Evolutionary conservation across 2,797 vertebrate species (phyloP), one percentile per base, ranked within the genome.

Genomic region (Ammospiza maritima): DNA sequence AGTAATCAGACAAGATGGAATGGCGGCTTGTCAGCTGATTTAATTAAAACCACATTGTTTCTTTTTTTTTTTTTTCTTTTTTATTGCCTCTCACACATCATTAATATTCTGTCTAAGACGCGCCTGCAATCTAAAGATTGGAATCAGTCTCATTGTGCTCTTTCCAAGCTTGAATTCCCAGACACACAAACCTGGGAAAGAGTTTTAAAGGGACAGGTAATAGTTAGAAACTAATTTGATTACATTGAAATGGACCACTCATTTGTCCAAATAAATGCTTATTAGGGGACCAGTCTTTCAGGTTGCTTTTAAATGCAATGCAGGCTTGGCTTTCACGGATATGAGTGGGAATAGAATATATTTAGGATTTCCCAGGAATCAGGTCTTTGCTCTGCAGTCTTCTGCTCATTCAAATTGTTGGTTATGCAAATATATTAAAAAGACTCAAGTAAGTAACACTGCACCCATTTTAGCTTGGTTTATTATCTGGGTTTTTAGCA

Each of bases 91-190:
- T 96, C 89, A 92, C 94, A 97, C 93, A 94, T 96, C 94, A 85
- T 96, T 96, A 96, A 95, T 94, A 96, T 93, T 95, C 94, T 77
- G 85, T 60, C 85, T 94, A 96, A 94, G 95, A 95, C 83, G 6
- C 18, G 70, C 76, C 95, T 96, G 67, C 94, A 95, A 94, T 94
- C 94, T 93, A 58, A 96, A 97, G 94, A 96, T 94, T 93, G 89
- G 91, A 96, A 95, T 96, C 96, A 93, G 95, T 88, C 89, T 94
- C 88, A 88, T 32, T 93, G 92, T 95, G 85, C 80, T 91, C 73
- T 96, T 95, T 94, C 93, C 91, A 95, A 95, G 88, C 85, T 89
- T 94, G 87, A 96, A 96, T 97, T 97, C 96, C 95, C 96, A 97
- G 93, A 95, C 89, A 74, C 57, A 86, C 66, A 94, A 91, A 97